A percentile compares a stretch with the other conserved stretches of the same genome.
Evolutionary conservation across 2,797 vertebrate genomes (phyloP).

Genomic region (Dipus sagitta): DNA sequence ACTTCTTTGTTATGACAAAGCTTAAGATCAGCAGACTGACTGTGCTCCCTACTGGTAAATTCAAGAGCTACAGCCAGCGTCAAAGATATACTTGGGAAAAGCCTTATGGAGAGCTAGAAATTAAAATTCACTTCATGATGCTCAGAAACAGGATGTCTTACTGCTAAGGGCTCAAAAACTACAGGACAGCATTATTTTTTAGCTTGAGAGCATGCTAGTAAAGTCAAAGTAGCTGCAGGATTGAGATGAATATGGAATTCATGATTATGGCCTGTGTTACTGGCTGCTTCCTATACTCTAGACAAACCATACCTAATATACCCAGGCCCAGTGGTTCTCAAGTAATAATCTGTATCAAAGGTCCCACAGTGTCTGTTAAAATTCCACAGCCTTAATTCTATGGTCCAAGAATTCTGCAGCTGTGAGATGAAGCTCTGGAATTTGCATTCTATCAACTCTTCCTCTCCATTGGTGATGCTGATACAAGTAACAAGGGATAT

Average conservation of each 20-base stretch:
- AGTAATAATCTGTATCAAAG: constrained; percentile 45
- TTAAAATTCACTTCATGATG: constrained; percentile 45
- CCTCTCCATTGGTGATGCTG: not conserved
- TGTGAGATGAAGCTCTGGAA: constrained; percentile 27
- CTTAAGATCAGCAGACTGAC: constrained; percentile 50
- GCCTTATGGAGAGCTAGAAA: not conserved
- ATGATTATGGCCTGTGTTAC: not conserved
- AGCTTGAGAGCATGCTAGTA: not conserved
- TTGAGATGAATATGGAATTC: constrained; percentile 26
- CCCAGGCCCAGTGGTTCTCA: not conserved
- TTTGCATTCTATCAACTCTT: constrained; percentile 44
- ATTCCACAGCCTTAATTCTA: not conserved
- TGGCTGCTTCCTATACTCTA: constrained; percentile 11
- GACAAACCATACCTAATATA: constrained; percentile 31
- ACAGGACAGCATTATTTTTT: constrained; percentile 17
- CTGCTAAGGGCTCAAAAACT: constrained; percentile 20
- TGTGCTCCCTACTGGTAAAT: constrained; percentile 47
- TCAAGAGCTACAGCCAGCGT: constrained; percentile 65
- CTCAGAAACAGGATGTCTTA: constrained; percentile 47
- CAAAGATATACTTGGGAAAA: constrained; percentile 57
- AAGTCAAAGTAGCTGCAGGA: constrained; percentile 18
- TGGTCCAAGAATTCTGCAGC: constrained; percentile 21
- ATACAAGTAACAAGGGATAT: constrained; percentile 7
- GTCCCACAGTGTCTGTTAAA: constrained; percentile 14
- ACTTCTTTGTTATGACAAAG: constrained; percentile 48